phyloP scores from a whole-genome alignment of 2,888 invertebrate genomes.

The Agrotis exclamationis region DNA sequence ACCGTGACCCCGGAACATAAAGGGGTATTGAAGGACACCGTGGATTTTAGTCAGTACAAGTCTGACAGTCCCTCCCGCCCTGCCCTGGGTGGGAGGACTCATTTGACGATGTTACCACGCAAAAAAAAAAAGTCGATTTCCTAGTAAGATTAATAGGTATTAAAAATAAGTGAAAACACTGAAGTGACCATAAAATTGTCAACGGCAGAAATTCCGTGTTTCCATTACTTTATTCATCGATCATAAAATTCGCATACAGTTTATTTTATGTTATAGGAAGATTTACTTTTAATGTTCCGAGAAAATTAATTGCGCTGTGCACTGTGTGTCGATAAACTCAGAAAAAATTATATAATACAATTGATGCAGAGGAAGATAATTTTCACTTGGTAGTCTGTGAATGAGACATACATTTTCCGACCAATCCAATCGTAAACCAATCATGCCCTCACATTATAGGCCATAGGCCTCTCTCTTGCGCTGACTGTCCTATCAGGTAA shows the following conservation, averaged over 20 bases:
- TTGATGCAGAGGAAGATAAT: neutral
- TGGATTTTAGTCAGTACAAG: too few species aligned
- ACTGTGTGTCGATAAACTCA: neutral
- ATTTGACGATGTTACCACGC: too few species aligned
- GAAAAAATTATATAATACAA: neutral
- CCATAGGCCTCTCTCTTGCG: too few species aligned
- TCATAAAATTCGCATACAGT: slow-evolving; percentile 19
- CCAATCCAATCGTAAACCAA: neutral
- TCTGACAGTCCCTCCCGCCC: too few species aligned
- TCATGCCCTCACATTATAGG: neutral
- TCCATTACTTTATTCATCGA: slow-evolving; percentile 10
- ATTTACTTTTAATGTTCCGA: slow-evolving; percentile 18
- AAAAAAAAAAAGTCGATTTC: too few species aligned
- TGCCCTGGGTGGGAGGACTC: too few species aligned
- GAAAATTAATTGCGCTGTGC: slow-evolving; percentile 9
- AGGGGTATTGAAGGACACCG: too few species aligned
- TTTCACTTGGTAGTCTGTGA: neutral
- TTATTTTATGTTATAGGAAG: slow-evolving; percentile 26
- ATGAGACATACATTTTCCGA: neutral
- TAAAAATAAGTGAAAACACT: neutral
- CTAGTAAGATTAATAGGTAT: neutral
- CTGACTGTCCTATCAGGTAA: too few species aligned
- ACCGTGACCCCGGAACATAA: too few species aligned
- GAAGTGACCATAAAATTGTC: slow-evolving; percentile 4
- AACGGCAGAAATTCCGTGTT: slow-evolving; percentile 3